Conservation (phyloP, 2,113 vertebrate genomes). For the Aphyosemion australe region DNA sequence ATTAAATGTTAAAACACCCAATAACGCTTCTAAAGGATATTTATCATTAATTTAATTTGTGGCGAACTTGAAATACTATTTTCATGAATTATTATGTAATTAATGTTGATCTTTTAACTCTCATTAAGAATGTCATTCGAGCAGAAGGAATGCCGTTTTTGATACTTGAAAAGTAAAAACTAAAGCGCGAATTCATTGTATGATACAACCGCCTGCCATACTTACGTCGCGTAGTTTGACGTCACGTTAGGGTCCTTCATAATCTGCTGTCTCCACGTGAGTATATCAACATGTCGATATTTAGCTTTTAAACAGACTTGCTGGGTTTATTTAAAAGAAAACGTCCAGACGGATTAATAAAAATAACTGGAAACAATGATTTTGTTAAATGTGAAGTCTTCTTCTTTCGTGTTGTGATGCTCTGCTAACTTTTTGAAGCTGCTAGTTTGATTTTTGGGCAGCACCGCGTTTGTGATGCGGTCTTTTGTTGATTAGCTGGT, state of each 20-base stretch:
- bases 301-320: neutral
- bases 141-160: too few relatives aligned
- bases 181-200: neutral
- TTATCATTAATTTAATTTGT: too few relatives aligned
- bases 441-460: neutral
- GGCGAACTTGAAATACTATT: too few relatives aligned
- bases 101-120: too few relatives aligned
- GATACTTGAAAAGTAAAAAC: too few relatives aligned
- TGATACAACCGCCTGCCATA: neutral
- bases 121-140: too few relatives aligned
- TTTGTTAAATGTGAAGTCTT: neutral
- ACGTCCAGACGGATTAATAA: neutral
- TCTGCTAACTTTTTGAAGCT: neutral
- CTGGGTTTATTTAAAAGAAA: neutral
- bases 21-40: too few relatives aligned
- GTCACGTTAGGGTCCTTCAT: slow-evolving; percentile 64
- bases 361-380: slow-evolving; percentile 20
- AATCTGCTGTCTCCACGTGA: slow-evolving; percentile 69
- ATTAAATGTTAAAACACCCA: too few relatives aligned
- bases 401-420: neutral
- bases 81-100: too few relatives aligned
- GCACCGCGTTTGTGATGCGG: neutral
- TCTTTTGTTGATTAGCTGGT: neutral
- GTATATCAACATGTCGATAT: slow-evolving; percentile 55
- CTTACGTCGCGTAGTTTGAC: slow-evolving; percentile 55